Base-by-base conservation (phyloP, 2,113 vertebrate species). In the Prietella phreatophila region DNA sequence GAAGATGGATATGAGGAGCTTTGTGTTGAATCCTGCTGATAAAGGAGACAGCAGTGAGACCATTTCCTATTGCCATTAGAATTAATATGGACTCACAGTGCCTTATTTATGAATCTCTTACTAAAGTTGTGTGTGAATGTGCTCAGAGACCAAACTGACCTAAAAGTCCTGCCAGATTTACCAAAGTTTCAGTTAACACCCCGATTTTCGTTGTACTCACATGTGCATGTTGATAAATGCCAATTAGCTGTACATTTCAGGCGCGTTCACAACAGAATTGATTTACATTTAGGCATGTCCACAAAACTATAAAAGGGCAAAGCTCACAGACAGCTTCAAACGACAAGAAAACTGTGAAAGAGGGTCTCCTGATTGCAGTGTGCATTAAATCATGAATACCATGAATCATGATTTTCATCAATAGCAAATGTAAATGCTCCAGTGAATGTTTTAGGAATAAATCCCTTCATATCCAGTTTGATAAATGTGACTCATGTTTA, bases 1-100 rank as follows among this genome's bases (percentile, higher is more conserved):
- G 87, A 95, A 92, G 85, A 93, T 93, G 20, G 61, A 93, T 84
- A 94, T 95, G 10, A 89, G 83, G 86, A 95, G 91, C 87, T 85
- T 75, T 3, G 89, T 95, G 75, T 84, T 96, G 88, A 91, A 94
- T 78, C 95, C 95, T 0, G 89, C 93, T 0, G 89, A 92, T 50
- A 89, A 91, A 71, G 94, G 86, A 30, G 86, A 55, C 36, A 53
- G 90, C 58, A 93, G 95, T 95, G 85, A 89, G 88, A 53, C 9
- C 58, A 22, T 25, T 22, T n/a, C 20, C 20, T 39, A 39, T 36
- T 69, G 7, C 7, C 75, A 27, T 13, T 1, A 22, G 19, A 60
- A 81, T 58, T 13, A 58, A 36, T 20, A 60, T 39, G 17, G 19
- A 22, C 19, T 81, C 7, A 19, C 27, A 8, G 5, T 5, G 47